phyloP scores from a whole-genome alignment of 2,888 invertebrate genomes.

The Caprella mutica region DNA sequence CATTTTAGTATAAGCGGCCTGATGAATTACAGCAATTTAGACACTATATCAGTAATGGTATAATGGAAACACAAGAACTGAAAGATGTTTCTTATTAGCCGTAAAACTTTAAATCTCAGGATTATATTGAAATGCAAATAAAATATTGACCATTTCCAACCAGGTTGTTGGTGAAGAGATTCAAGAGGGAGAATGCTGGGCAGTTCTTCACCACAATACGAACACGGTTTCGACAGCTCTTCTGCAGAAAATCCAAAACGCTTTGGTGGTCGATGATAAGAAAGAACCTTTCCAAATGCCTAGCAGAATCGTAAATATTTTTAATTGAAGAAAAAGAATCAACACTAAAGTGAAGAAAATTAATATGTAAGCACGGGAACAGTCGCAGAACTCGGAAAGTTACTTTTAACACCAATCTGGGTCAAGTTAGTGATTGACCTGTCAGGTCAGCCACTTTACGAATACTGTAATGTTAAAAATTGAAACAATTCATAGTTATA shows the following conservation, averaged over 20 bases:
- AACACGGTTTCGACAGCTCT: conserved; percentile 22
- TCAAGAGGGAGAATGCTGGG: conserved; percentile 38
- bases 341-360: neutral
- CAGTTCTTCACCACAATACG: conserved; percentile 40
- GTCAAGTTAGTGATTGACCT: neutral
- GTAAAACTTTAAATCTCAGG: too few species aligned
- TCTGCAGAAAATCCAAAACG: conserved; percentile 21
- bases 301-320: neutral
- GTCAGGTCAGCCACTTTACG: neutral
- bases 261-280: conserved; percentile 12
- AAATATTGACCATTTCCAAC: neutral
- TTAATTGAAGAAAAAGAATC: neutral
- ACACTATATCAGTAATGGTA: too few species aligned
- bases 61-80: too few species aligned
- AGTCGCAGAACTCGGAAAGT: too few species aligned
- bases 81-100: too few species aligned
- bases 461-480: neutral
- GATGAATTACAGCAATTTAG: too few species aligned
- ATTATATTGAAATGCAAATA: too few species aligned
- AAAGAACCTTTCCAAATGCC: neutral
- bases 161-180: conserved; percentile 37
- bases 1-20: too few species aligned
- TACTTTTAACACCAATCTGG: too few species aligned
- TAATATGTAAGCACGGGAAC: too few species aligned
- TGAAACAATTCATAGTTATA: neutral